Evolutionary conservation across 2,888 invertebrate species (phyloP), one percentile per base, ranked within the genome.

Genomic region (Melangyna quadrimaculata): DNA sequence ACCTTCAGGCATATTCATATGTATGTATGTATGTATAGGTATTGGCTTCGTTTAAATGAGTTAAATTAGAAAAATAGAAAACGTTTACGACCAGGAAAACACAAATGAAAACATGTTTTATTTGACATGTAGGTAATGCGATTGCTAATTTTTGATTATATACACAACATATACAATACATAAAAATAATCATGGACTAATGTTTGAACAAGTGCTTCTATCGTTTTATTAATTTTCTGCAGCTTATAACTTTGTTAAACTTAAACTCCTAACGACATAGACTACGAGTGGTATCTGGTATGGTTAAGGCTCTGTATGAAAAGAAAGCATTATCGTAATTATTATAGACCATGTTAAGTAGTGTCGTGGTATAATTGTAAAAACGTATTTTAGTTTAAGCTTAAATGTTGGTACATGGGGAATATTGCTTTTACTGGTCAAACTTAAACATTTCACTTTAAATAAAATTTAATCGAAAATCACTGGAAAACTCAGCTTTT

Each of bases 61-160:
- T 65, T 17, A 19, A 45, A 65, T 45, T 8, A 14, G 40, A 8
- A 65, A 40, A 17, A 32, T n/a, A n/a, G n/a, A 61, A 43, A 35
- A 48, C 17, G 19, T 32, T 6, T 27, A 27, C 29, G 0, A 43
- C 19, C 65, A 65, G 65, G 65, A 65, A 67, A 67, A 35, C 35
- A 65, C 24, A 35, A 67, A 35, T 12, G n/a, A 22, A 51, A 51
- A 67, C 35, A 51, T 51, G 48, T 51, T 67, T 67, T n/a, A 67
- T 14, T 65, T 45, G 24, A 24, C 22, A 35, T 51, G 35, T 35
- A 35, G 35, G 35, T 35, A 67, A 67, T 51, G 8, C 9, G 48
- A 65, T 48, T 67, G 65, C 65, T 48, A 67, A 32, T 67, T 67
- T 67, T 67, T 22, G 51, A 45, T 63, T 27, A 63, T 43, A 27